These are phyloP conservation scores for Nesoenas mayeri DNA, from an alignment of 2,113 vertebrate genomes.

Conservation along the genomic window DNA sequence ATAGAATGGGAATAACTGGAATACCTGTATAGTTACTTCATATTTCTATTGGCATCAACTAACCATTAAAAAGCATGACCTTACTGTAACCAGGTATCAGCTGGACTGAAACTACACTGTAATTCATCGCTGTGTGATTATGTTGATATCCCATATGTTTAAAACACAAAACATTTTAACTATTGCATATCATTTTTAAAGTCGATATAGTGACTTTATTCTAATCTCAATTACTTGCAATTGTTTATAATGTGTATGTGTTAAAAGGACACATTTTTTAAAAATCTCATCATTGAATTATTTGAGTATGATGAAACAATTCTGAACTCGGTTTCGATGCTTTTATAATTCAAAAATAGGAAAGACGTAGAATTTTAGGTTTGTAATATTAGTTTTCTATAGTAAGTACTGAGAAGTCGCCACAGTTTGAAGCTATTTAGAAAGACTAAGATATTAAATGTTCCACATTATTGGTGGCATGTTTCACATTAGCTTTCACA, in stretches of 20 bases:
- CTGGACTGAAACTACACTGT: neutral
- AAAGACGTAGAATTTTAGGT: neutral
- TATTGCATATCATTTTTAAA: neutral
- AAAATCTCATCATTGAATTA: neutral
- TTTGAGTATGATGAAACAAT: neutral
- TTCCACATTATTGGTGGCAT: neutral
- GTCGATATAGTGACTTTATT: neutral
- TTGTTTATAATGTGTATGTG: neutral
- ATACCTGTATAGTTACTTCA: neutral
- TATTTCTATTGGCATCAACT: neutral
- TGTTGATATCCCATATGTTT: neutral
- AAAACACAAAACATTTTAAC: neutral
- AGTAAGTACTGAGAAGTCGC: neutral
- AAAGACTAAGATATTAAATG: neutral
- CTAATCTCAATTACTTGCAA: neutral
- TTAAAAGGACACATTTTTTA: neutral
- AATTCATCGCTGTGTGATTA: neutral
- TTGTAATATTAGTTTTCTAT: neutral
- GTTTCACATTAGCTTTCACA: neutral
- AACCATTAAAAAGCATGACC: neutral
- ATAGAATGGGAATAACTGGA: neutral
- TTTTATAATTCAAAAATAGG: neutral
- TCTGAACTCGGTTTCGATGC: neutral
- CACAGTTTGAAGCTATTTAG: neutral
- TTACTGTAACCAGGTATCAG: neutral